Base-by-base conservation (phyloP, 2,797 vertebrate species). In the Propithecus deckenii region DNA sequence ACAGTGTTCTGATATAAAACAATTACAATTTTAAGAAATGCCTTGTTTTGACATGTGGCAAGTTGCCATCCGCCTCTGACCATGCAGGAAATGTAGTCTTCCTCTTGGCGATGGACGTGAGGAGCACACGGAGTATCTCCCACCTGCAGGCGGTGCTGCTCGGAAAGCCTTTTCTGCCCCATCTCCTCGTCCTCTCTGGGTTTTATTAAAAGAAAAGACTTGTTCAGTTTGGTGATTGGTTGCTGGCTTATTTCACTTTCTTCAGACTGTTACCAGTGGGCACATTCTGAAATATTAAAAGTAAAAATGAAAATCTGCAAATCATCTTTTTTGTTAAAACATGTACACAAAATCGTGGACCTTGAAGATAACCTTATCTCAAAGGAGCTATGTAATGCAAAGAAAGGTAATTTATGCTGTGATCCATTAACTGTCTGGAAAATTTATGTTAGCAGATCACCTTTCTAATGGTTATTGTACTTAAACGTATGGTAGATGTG, bases 321-420 rank as follows among this genome's bases (percentile, higher is more conserved):
- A 50, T 95, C 22, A 90, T 63, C 78, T 85, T 96, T 84, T 95
- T 63, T 79, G 46, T 89, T 86, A 78, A 83, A 71, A 59, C 12
- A 35, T 46, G n/a, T 55, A 32, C 3, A n/a, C 20, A 87, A 59
- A 94, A 46, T 92, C 52, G 67, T 87, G n/a, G 43, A 17, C 25
- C 35, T 83, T 0, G 50, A 88, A n/a, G 18, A 25, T 74, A 65
- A 50, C 35, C 20, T 74, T 87, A 74, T 75, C n/a, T 85, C 30
- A 59, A 35, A 65, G 46, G 41, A 63, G 75, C 55, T 86, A n/a
- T 48, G 15, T 30, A 30, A 22, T 50, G 38, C 85, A 76, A 61
- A n/a, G 59, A 65, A 52, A 81, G 23, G 81, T 28, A 43, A 72
- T 65, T 76, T 78, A 65, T 30, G 59, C 59, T 57, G 5, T 1